Base-by-base conservation (phyloP, 2,888 invertebrate genomes). In the Nineta flava region DNA sequence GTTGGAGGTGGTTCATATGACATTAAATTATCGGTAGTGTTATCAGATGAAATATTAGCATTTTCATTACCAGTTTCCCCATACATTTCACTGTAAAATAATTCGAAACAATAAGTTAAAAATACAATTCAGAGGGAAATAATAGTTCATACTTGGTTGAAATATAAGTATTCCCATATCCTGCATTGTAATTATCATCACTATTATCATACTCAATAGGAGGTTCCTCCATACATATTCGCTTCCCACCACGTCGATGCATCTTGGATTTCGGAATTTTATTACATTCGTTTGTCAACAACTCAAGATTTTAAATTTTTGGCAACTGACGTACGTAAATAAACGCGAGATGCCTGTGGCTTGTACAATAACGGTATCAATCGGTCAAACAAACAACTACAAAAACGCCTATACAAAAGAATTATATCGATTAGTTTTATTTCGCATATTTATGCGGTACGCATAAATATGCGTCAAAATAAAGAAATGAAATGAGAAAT, bases 181-280 rank as follows among this genome's bases (percentile, higher is more conserved):
- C 65, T 21, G 71, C 71, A 48, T 72, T 57, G 26, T 57, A 71
- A 56, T 77, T 77, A 53, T 64, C 54, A 70, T 72, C 72, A 6
- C 81, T 80, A 56, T 81, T 83, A 35, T 87, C 87, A 64, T 87
- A 90, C 62, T 91, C 90, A 52, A 86, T 86, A 47, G 88, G 87
- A 52, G 87, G 87, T 67, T 88, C 88, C 68, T 90, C 90, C 87
- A 92, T 88, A 54, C 91, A 84, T 62, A 91, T 91, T 57, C 90
- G 76, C 72, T 91, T 92, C 57, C 91, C 91, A 61, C 88, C 88
- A 52, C 83, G 73, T 55, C 88, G 77, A 66, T 87, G 86, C 85
- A 90, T 86, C 60, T 68, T 74, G 12, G 21, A 12, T 44, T 44
- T 26, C 7, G 26, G 26, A 26, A 26, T 26, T 26, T 26, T 26